Percentiles rank a stretch among this genome's conserved stretches.
These are phyloP conservation scores for Dolichoris vasculosae DNA, from an alignment of 1,140 invertebrate species.

Conservation along the genomic window DNA sequence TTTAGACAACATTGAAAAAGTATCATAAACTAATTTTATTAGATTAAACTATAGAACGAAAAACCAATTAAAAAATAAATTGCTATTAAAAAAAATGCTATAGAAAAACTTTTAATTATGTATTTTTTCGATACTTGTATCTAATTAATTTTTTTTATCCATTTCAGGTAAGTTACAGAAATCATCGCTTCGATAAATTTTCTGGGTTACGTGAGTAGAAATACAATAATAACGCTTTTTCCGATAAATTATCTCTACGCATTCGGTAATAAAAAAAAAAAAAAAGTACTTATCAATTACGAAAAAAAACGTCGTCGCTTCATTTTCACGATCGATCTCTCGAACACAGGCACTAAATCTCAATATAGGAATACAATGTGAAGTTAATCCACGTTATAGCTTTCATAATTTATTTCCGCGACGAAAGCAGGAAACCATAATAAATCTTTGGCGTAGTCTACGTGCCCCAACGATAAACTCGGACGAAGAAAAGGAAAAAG, in stretches of 20 bases:
- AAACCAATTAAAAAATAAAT: too few species aligned
- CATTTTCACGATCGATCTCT: neutral
- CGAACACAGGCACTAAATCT: neutral
- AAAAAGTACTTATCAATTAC: too few species aligned
- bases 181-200: neutral
- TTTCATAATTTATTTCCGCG: constrained; percentile 10
- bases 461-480: neutral
- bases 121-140: neutral
- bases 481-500: neutral
- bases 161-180: constrained; percentile 23
- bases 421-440: neutral
- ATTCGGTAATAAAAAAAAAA: too few species aligned
- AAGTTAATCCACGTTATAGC: neutral
- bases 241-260: too few species aligned
- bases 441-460: neutral
- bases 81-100: too few species aligned
- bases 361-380: neutral
- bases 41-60: too few species aligned
- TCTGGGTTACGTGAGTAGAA: neutral
- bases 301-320: too few species aligned
- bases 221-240: neutral
- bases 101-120: too few species aligned
- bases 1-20: too few species aligned
- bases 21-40: too few species aligned
- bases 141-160: neutral